These are phyloP conservation scores for Drosophila nr. perissopoda DNA, from an alignment of 2,888 invertebrate genomes.

Conservation along the genomic window DNA sequence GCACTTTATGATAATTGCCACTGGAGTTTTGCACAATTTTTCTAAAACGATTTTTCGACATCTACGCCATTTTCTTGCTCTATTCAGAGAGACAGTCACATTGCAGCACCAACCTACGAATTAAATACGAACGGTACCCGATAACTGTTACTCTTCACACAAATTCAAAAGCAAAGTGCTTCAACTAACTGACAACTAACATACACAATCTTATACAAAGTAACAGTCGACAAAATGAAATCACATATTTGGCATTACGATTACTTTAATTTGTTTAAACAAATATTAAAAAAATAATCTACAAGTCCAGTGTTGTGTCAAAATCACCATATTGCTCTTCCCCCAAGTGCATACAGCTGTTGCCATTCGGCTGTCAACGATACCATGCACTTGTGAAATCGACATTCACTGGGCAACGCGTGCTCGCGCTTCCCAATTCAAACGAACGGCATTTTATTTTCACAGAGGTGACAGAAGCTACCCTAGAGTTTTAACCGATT, in stretches of 20 bases:
- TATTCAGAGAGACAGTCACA: slow-evolving; percentile 40
- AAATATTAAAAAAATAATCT: background rate
- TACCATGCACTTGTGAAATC: slow-evolving; percentile 1
- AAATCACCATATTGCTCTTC: slow-evolving; percentile 1
- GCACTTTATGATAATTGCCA: slow-evolving; percentile 13
- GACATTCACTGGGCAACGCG: slow-evolving; percentile 29
- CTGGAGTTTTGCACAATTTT: slow-evolving; percentile 26
- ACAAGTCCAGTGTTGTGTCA: background rate
- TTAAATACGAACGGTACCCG: background rate
- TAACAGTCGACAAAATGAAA: background rate
- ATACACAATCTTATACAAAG: background rate
- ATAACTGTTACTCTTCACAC: slow-evolving; percentile 17
- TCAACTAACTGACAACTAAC: background rate
- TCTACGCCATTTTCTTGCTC: slow-evolving; percentile 66
- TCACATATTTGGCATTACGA: background rate
- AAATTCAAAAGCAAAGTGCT: background rate
- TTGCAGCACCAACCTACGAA: slow-evolving; percentile 18
- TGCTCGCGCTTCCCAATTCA: slow-evolving; percentile 69
- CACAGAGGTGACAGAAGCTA: slow-evolving; percentile 35
- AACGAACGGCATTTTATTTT: slow-evolving; percentile 80
- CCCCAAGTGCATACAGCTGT: background rate
- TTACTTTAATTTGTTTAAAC: background rate
- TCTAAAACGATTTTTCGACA: slow-evolving; percentile 35
- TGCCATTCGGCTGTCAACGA: slow-evolving; percentile 1
- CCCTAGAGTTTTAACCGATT: slow-evolving; percentile 15